Evolutionary conservation across 1,140 invertebrate species (phyloP).

Genomic region (Daktulosphaira vitifoliae): DNA sequence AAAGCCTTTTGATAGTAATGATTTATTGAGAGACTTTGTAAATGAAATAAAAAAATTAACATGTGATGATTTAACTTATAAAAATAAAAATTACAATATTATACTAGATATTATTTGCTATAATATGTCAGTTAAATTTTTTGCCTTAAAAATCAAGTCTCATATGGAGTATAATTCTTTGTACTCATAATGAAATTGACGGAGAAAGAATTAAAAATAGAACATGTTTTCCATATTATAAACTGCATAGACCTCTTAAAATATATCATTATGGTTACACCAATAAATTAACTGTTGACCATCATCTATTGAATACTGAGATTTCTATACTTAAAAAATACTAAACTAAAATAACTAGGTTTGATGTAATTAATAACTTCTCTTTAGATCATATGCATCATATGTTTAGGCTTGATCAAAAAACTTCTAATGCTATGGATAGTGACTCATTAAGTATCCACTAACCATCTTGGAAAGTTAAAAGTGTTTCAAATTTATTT

Average conservation of each 20-base stretch:
- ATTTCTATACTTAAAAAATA: background rate
- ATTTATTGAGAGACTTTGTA: conserved; percentile 38
- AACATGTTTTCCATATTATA: no score
- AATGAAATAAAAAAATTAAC: conserved; percentile 34
- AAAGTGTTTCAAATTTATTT: no score
- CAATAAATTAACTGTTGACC: background rate
- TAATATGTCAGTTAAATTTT: conserved; percentile 39
- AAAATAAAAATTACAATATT: conserved; percentile 13
- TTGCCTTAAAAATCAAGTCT: no score
- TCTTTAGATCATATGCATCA: conserved; percentile 39
- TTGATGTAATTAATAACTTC: conserved; percentile 42
- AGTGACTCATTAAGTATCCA: no score
- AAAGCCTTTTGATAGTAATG: conserved; percentile 35
- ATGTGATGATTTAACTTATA: conserved; percentile 32
- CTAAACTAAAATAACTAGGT: background rate
- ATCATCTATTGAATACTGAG: background rate
- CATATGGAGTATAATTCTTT: conserved; percentile 37
- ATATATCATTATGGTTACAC: background rate
- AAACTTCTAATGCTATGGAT: conserved; percentile 41
- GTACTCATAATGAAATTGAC: conserved; percentile 37
- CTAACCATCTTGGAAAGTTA: no score
- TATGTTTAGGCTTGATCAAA: conserved; percentile 43
- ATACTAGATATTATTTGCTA: conserved; percentile 37
- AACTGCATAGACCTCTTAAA: background rate
- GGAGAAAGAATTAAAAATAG: background rate